Evolutionary conservation across 1,140 invertebrate genomes (phyloP).

Genomic region (Heterodera schachtii): DNA sequence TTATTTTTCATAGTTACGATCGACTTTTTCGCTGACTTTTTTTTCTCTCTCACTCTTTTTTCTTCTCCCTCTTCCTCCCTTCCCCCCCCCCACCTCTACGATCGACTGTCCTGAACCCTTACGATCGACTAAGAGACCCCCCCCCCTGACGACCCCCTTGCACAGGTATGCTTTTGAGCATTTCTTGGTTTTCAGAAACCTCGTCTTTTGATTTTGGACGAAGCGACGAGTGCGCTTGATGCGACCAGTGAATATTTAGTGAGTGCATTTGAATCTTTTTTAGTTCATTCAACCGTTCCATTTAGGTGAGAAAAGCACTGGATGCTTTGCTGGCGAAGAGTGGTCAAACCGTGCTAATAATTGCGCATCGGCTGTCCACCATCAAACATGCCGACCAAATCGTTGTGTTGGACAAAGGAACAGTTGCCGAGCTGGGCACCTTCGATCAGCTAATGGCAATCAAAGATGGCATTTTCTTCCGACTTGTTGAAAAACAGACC

Average conservation of each 20-base stretch:
- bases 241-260: slow-evolving; percentile 67
- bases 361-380: slow-evolving; percentile 69
- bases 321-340: slow-evolving; percentile 66
- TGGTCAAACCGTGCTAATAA: slow-evolving; percentile 63
- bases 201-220: slow-evolving; percentile 69
- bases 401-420: slow-evolving; percentile 70
- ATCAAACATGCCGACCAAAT: slow-evolving; percentile 73
- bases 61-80: too few relatives aligned
- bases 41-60: too few relatives aligned
- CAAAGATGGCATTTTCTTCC: slow-evolving; percentile 66
- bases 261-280: neutral
- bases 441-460: slow-evolving; percentile 68
- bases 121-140: too few relatives aligned
- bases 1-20: too few relatives aligned
- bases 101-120: too few relatives aligned
- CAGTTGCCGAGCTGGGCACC: slow-evolving; percentile 69
- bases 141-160: too few relatives aligned
- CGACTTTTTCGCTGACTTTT: too few relatives aligned
- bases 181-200: slow-evolving; percentile 63
- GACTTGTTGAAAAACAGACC: slow-evolving; percentile 68
- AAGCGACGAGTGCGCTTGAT: slow-evolving; percentile 70
- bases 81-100: too few relatives aligned
- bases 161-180: too few relatives aligned
- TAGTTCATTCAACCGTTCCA: neutral
- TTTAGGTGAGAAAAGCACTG: slow-evolving; percentile 66